Evolutionary conservation across 1,140 invertebrate genomes (phyloP).

Genomic region (Zophobas atratus): DNA sequence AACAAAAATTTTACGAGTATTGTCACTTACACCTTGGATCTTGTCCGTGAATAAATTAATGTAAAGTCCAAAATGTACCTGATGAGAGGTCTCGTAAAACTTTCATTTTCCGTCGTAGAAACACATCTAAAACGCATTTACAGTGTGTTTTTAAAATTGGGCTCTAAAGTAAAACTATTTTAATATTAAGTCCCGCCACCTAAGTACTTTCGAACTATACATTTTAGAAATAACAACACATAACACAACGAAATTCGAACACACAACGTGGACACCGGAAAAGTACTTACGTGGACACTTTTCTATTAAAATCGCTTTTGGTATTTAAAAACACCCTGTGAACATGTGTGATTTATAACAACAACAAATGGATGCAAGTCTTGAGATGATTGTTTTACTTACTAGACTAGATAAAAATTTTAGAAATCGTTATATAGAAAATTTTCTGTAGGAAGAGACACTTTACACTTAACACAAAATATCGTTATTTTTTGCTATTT

Average conservation of each 20-base stretch:
- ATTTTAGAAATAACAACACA: too few relatives aligned
- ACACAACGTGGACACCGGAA: too few relatives aligned
- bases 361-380: slow-evolving; percentile 16
- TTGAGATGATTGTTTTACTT: slow-evolving; percentile 27
- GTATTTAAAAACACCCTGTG: slow-evolving; percentile 32
- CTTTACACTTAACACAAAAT: slow-evolving; percentile 40
- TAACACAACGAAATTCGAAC: too few relatives aligned
- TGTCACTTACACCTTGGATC: too few relatives aligned
- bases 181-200: neutral
- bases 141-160: slow-evolving; percentile 41
- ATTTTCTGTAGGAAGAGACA: slow-evolving; percentile 31
- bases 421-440: slow-evolving; percentile 35
- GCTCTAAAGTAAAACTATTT: slow-evolving; percentile 31
- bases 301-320: slow-evolving; percentile 22
- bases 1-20: too few relatives aligned
- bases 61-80: neutral
- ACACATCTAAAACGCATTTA: slow-evolving; percentile 25
- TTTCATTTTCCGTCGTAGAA: neutral
- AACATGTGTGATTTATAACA: slow-evolving; percentile 4
- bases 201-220: neutral
- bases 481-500: slow-evolving; percentile 26
- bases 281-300: neutral
- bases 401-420: slow-evolving; percentile 15
- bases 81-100: too few relatives aligned
- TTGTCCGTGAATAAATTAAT: too few relatives aligned